Evolutionary conservation across 37 sponge, comb jelly and placozoan genomes (phyloP).

Genomic region (Dysidea cf. avara): DNA sequence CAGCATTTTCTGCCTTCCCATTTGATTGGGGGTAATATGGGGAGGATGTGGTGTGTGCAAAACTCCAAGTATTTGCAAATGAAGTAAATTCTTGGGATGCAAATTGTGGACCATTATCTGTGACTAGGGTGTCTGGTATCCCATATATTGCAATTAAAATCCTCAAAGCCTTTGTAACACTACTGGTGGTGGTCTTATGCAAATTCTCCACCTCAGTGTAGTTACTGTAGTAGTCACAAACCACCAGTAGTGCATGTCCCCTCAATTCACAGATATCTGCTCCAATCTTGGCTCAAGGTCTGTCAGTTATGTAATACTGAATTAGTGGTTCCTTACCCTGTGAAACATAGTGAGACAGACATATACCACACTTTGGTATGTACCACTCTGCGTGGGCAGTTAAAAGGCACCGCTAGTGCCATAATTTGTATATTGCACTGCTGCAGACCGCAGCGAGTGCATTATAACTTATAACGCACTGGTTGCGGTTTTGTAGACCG

Average conservation of each 20-base stretch:
- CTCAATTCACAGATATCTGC: slow-evolving; percentile 16
- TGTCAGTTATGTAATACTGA: slow-evolving; percentile 10
- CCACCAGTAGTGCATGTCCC: not conserved
- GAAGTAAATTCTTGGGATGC: slow-evolving; percentile 21
- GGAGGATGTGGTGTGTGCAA: slow-evolving; percentile 9
- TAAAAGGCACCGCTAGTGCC: too few relatives aligned
- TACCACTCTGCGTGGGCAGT: too few relatives aligned
- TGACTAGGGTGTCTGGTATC: slow-evolving; percentile 10
- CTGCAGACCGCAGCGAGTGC: too few relatives aligned
- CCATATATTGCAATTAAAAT: slow-evolving; percentile 25
- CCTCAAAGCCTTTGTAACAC: slow-evolving; percentile 6
- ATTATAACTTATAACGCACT: too few relatives aligned
- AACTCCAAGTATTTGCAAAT: slow-evolving; percentile 43
- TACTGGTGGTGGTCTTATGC: not conserved
- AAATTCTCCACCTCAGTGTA: not conserved
- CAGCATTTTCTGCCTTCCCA: slow-evolving; percentile 60
- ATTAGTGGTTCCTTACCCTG: slow-evolving; percentile 18
- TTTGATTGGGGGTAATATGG: slow-evolving; percentile 51
- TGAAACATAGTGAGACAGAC: not conserved
- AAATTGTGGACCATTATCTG: slow-evolving; percentile 52
- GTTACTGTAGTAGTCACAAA: too few relatives aligned
- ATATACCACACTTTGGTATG: slow-evolving; percentile 21
- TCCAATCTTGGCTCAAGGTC: slow-evolving; percentile 25
- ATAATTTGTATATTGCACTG: too few relatives aligned
- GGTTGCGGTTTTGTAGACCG: too few relatives aligned